phyloP scores from a whole-genome alignment of 2,113 vertebrate genomes.

The Chascanopsetta lugubris region DNA sequence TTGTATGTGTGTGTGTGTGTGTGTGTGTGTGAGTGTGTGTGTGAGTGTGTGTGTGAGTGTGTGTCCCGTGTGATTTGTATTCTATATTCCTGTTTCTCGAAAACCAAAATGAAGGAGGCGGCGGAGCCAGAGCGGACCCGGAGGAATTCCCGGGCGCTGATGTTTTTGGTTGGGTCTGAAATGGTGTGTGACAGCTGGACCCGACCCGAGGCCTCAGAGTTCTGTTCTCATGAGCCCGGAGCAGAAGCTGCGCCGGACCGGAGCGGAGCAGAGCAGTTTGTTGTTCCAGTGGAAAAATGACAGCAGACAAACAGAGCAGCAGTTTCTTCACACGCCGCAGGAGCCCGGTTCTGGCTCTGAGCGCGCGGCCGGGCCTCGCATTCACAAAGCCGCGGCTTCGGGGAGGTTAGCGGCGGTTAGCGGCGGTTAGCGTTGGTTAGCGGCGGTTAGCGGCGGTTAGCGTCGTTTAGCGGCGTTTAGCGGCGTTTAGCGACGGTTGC shows the following conservation, averaged over 20 bases:
- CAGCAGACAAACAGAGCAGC: conserved; percentile 50
- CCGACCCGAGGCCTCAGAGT: conserved; percentile 44
- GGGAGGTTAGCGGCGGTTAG: conserved; percentile 27
- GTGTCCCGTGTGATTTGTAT: conserved; percentile 22
- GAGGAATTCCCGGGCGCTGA: neutral
- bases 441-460: too few species aligned
- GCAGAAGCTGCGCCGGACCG: neutral
- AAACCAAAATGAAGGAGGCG: conserved; percentile 47
- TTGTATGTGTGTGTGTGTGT: conserved; percentile 16
- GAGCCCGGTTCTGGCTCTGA: too few species aligned
- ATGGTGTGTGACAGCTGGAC: conserved; percentile 46
- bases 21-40: conserved; percentile 6
- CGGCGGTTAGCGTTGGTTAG: too few species aligned
- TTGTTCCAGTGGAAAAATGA: conserved; percentile 40
- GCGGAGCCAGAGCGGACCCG: conserved; percentile 21
- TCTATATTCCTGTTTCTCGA: conserved; percentile 16
- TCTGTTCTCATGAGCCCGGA: conserved; percentile 3
- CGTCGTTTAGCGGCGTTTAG: too few species aligned
- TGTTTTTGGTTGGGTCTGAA: conserved; percentile 30
- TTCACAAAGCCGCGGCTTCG: conserved; percentile 44
- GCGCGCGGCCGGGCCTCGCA: too few species aligned
- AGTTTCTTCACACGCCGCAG: conserved; percentile 62
- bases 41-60: neutral
- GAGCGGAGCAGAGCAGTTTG: conserved; percentile 39
- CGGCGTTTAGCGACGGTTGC: conserved; percentile 14